Evolutionary conservation across 64 coral and sea anemone species (phyloP), one percentile per base, ranked within the genome.

Genomic region (Dendronephthya gigantea): DNA sequence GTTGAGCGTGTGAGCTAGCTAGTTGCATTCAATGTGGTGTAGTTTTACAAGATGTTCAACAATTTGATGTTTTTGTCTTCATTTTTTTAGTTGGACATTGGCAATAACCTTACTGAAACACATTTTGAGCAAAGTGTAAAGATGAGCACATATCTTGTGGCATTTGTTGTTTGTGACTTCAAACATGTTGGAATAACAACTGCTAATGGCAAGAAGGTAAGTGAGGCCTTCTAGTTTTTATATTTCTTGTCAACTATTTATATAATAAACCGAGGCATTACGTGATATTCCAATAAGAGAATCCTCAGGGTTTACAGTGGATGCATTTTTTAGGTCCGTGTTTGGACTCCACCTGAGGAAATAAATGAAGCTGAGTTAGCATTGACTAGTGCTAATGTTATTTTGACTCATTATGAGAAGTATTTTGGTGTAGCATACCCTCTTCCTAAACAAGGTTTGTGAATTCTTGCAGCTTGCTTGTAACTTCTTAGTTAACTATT

Each of bases 401-500:
- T 93, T 19, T 49, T 93, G 33, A 35, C 38, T 33, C 90, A 65
- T 83, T 93, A 93, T 39, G 82, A 93, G 85, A 4, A 55, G 0
- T 90, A 45, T 68, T 93, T 93, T 40, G 72, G 90, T 25, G 85
- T 93, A 19, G 39, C 75, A 12, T 93, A 90, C 56, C 92, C 92
- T 47, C 82, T 93, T 25, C 92, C 92, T 27, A 93, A 93, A 81
- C 86, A 88, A 90, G 92, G 92, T 93, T 82, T 84, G 92, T 76
- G 28, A 40, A 5, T 28, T 23, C 9, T 15, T 39, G 1, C 50
- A 27, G 12, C 8, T 15, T 7, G 27, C n/a, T n/a, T n/a, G n/a
- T n/a, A n/a, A n/a, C n/a, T n/a, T n/a, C n/a, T n/a, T n/a, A n/a
- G n/a, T n/a, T n/a, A n/a, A n/a, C n/a, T n/a, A n/a, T n/a, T n/a